Evolutionary conservation across 53 echinoderm and acorn worm species (phyloP).

Genomic region (Holothuria leucospilota): DNA sequence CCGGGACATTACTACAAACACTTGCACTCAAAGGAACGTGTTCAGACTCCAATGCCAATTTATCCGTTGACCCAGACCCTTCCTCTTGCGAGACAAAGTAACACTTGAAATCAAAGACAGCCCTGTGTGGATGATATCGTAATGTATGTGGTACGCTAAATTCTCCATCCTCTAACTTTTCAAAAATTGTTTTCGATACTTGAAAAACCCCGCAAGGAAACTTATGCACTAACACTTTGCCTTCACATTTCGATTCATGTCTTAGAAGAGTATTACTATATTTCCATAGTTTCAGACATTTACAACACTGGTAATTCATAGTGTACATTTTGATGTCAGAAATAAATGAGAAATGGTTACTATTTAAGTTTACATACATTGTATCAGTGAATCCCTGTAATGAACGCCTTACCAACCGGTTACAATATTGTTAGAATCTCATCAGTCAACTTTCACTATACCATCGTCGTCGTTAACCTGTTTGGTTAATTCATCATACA

Average conservation of each 20-base stretch:
- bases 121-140: no score
- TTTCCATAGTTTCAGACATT: no score
- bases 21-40: no score
- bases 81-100: not conserved
- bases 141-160: no score
- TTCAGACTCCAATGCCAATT: not conserved
- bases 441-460: not conserved
- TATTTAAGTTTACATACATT: not conserved
- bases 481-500: no score
- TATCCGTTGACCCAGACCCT: no score
- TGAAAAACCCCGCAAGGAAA: not conserved
- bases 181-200: no score
- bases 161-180: no score
- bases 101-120: constrained; percentile 5
- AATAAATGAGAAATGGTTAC: constrained; percentile 26
- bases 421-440: not conserved
- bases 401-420: constrained; percentile 1
- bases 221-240: not conserved
- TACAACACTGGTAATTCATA: not conserved
- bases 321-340: constrained; percentile 1
- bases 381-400: not conserved
- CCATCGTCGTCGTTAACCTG: not conserved
- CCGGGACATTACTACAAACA: no score
- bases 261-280: not conserved
- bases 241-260: not conserved